phyloP scores from a whole-genome alignment of 2,797 vertebrate genomes.

The Myripristis jacobus region DNA sequence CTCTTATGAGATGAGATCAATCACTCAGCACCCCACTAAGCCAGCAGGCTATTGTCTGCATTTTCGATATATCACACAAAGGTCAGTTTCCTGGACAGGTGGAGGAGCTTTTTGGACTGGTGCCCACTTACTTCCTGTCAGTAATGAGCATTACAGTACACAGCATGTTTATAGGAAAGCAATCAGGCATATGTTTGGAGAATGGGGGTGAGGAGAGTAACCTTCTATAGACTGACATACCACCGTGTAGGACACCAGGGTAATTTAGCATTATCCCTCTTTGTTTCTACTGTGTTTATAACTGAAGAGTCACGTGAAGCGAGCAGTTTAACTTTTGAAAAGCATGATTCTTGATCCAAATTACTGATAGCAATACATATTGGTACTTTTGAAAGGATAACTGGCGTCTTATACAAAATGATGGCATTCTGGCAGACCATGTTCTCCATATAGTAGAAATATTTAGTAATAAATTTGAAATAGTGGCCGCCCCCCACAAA shows the following conservation, averaged over 20 bases:
- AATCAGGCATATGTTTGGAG: not conserved
- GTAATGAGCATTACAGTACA: constrained; percentile 40
- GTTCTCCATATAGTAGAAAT: constrained; percentile 7
- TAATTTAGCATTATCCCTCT: not conserved
- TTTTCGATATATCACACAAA: constrained; percentile 67
- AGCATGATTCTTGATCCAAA: not conserved
- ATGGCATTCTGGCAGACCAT: not conserved
- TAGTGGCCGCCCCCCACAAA: no score
- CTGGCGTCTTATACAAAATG: not conserved
- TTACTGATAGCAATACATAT: not conserved
- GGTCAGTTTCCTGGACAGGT: constrained; percentile 61
- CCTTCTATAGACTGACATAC: constrained; percentile 6
- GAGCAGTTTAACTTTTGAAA: no score
- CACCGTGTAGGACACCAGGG: constrained; percentile 7
- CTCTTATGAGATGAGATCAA: constrained; percentile 76
- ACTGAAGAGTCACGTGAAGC: no score
- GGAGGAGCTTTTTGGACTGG: constrained; percentile 37
- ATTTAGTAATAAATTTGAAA: constrained; percentile 12
- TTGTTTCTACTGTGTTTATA: not conserved
- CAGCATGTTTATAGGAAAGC: constrained; percentile 19
- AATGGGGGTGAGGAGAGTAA: constrained; percentile 11
- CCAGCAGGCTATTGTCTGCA: constrained; percentile 62
- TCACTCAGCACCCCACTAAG: constrained; percentile 64
- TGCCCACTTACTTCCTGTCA: constrained; percentile 30
- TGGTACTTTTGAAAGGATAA: not conserved